A percentile compares a stretch with the other conserved stretches of the same genome.
phyloP scores from a whole-genome alignment of 2,888 invertebrate genomes.

The Busseola fusca region DNA sequence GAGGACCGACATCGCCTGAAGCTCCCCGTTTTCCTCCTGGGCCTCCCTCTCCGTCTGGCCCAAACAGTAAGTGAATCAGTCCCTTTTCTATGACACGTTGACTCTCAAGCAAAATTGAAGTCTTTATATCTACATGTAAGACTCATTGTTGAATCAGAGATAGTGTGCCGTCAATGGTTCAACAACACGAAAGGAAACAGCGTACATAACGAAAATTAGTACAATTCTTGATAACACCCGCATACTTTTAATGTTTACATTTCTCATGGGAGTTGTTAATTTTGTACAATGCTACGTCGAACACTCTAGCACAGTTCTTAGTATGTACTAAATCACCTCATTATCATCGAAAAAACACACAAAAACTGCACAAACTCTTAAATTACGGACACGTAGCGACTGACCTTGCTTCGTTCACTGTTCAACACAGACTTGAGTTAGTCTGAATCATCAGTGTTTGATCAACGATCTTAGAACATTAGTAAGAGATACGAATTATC shows the following conservation, averaged over 20 bases:
- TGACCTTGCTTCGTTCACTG: conserved; percentile 74
- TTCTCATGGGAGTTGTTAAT: conserved; percentile 59
- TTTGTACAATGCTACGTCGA: conserved; percentile 69
- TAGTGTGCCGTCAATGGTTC: conserved; percentile 10
- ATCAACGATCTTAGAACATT: conserved; percentile 64
- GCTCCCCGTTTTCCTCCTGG: conserved; percentile 79
- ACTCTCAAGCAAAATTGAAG: conserved; percentile 34
- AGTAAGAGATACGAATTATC: conserved; percentile 49
- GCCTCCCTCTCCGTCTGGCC: conserved; percentile 83
- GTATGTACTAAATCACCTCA: conserved; percentile 73
- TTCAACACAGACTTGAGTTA: conserved; percentile 55
- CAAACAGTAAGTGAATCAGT: conserved; percentile 68
- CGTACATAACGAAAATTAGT: conserved; percentile 50
- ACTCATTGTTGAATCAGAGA: conserved; percentile 38
- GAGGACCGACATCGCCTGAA: conserved; percentile 89
- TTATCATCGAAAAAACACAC: conserved; percentile 67
- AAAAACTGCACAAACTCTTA: conserved; percentile 63
- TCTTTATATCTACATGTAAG: conserved; percentile 27
- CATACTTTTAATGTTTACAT: conserved; percentile 63
- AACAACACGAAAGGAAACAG: conserved; percentile 35
- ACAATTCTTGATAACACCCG: conserved; percentile 41
- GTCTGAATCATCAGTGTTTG: conserved; percentile 77
- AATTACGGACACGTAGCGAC: conserved; percentile 65
- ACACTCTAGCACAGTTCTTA: conserved; percentile 72
- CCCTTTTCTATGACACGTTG: conserved; percentile 31